These are phyloP conservation scores for Nycteola revayana DNA, from an alignment of 2,888 invertebrate species.

Conservation along the genomic window DNA sequence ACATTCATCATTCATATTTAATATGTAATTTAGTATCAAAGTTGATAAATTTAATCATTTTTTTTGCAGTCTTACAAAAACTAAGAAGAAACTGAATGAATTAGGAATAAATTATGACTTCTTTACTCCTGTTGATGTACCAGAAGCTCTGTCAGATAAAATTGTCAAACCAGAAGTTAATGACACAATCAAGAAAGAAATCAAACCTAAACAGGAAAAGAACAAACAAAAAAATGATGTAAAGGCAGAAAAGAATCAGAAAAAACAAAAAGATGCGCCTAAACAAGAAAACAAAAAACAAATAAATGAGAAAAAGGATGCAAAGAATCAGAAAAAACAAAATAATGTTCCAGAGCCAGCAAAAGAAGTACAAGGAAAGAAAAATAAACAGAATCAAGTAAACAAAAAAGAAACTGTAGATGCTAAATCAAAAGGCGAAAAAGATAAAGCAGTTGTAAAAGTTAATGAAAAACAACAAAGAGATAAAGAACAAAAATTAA, in stretches of 20 bases:
- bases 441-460: constrained; percentile 19
- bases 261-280: constrained; percentile 6
- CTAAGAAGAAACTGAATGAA: constrained; percentile 66
- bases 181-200: constrained; percentile 22
- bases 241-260: constrained; percentile 16
- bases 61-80: constrained; percentile 60
- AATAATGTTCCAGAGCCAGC: too few species aligned
- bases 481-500: constrained; percentile 45
- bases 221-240: constrained; percentile 11
- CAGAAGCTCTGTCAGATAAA: constrained; percentile 45
- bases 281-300: background rate
- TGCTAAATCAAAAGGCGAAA: constrained; percentile 15
- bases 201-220: constrained; percentile 18
- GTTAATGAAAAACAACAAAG: constrained; percentile 42
- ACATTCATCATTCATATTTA: too few species aligned
- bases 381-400: constrained; percentile 16
- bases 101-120: constrained; percentile 79
- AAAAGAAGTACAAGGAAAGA: constrained; percentile 18
- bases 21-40: too few species aligned
- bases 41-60: too few species aligned
- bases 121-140: constrained; percentile 74
- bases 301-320: constrained; percentile 12
- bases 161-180: constrained; percentile 26
- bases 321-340: too few species aligned
- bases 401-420: constrained; percentile 17